Evolutionary conservation across 2,888 invertebrate species (phyloP), one percentile per base, ranked within the genome.

Genomic region (Sepiola atlantica): DNA sequence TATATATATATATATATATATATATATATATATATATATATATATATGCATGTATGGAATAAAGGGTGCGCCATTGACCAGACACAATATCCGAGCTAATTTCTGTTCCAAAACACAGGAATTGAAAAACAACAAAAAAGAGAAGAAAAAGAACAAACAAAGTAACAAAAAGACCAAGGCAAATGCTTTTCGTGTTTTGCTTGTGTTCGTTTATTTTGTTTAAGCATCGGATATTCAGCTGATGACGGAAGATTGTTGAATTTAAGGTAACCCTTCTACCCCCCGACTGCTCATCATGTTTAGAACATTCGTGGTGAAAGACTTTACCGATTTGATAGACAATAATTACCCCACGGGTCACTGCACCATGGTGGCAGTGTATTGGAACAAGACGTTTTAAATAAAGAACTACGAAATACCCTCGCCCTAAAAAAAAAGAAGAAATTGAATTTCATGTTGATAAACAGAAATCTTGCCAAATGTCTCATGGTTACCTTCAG

Each of bases 391-490:
- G 55, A 93, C 93, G 55, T 92, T 55, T 55, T 12, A 54, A n/a
- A 35, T 54, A 54, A 92, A 92, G 24, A 54, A 92, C 24, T 12
- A 92, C 20, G 92, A 91, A 54, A 45, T n/a, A 21, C 45, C n/a
- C 92, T 35, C 28, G 16, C 3, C 28, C 16, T 90, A 16, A 18
- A n/a, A 16, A 90, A n/a, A 92, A 92, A 32, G 57, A 55, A 28
- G 3, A 93, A 93, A 93, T 28, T 55, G 55, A 93, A 55, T 54
- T 55, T 54, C 35, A 93, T 55, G 18, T 55, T 55, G 32, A 55
- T 93, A 61, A 35, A 55, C 35, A 57, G 55, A 93, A 35, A 93
- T 93, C 93, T 93, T 93, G 93, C 93, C 93, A 93, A 93, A 35
- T 93, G n/a, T 93, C 57, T 55, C 18, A 35, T 61, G 61, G 93